Percentiles rank a stretch among this genome's conserved stretches.
These are phyloP conservation scores for Platalea minor DNA, from an alignment of 2,797 vertebrate species.

Conservation along the genomic window DNA sequence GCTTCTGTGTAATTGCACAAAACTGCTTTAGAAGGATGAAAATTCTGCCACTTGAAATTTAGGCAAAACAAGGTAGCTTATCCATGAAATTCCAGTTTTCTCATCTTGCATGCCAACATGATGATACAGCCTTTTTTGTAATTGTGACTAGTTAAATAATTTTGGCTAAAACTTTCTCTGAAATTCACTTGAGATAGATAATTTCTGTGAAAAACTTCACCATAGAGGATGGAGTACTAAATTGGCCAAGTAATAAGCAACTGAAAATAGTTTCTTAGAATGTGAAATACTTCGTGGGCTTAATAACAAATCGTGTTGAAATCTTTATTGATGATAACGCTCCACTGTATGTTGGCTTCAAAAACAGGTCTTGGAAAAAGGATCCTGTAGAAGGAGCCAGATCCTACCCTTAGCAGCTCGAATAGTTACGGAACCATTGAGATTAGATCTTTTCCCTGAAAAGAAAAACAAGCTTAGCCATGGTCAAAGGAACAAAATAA, in stretches of 20 bases:
- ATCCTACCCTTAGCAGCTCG: background rate
- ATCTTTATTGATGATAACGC: background rate
- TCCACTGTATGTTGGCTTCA: fast-evolving
- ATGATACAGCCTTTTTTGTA: background rate
- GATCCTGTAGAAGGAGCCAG: background rate
- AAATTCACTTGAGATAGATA: background rate
- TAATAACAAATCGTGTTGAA: background rate
- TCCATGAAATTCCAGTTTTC: background rate
- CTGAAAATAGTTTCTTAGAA: background rate
- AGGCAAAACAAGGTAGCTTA: background rate
- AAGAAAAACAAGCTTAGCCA: background rate
- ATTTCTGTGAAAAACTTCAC: background rate
- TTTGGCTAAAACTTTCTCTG: background rate
- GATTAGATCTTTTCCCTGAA: background rate
- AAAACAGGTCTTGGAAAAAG: background rate
- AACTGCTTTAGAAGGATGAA: background rate
- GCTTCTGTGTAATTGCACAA: background rate
- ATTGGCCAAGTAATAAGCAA: background rate
- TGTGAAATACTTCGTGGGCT: background rate
- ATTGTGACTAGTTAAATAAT: background rate
- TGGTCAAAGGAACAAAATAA: background rate
- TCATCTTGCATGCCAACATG: background rate
- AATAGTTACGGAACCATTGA: too few relatives aligned
- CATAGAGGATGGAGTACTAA: background rate
- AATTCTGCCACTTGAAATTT: background rate